These are phyloP conservation scores for Oscheius sp. DNA, from an alignment of 2,888 invertebrate species.

Conservation along the genomic window DNA sequence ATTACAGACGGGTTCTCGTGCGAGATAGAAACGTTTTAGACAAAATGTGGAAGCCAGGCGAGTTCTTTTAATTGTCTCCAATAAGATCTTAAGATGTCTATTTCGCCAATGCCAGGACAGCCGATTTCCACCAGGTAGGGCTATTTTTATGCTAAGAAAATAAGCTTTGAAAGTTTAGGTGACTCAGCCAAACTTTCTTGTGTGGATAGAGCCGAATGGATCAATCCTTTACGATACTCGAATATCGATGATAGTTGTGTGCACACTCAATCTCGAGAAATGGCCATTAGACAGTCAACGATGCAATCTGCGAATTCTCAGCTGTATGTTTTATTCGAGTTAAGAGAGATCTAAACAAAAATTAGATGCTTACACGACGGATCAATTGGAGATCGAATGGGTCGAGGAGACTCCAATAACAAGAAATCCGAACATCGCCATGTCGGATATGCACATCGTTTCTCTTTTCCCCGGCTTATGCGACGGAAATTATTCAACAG, in stretches of 20 bases:
- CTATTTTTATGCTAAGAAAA: neutral
- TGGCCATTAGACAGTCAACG: constrained; percentile 68
- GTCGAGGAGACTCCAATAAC: constrained; percentile 60
- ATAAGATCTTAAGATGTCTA: no score
- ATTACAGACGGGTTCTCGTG: constrained; percentile 50
- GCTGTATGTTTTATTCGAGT: constrained; percentile 56
- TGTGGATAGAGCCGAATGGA: constrained; percentile 70
- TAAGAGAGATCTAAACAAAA: neutral
- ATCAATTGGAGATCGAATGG: constrained; percentile 67
- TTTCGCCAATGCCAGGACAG: constrained; percentile 69
- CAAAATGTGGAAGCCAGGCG: constrained; percentile 55
- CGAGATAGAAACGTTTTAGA: constrained; percentile 57
- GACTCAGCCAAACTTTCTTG: constrained; percentile 69
- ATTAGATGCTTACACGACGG: constrained; percentile 69
- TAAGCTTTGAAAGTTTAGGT: constrained; percentile 46
- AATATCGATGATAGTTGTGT: constrained; percentile 64
- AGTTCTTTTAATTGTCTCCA: no score
- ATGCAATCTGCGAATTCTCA: constrained; percentile 67
- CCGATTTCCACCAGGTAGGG: constrained; percentile 66
- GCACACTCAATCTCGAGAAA: constrained; percentile 68
- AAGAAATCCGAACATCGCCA: constrained; percentile 66
- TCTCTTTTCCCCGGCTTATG: constrained; percentile 63
- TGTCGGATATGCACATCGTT: constrained; percentile 69
- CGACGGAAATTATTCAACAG: constrained; percentile 68
- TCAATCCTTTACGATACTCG: constrained; percentile 68